These are phyloP conservation scores for Poecile montanus DNA, from an alignment of 2,797 vertebrate species.

Conservation along the genomic window DNA sequence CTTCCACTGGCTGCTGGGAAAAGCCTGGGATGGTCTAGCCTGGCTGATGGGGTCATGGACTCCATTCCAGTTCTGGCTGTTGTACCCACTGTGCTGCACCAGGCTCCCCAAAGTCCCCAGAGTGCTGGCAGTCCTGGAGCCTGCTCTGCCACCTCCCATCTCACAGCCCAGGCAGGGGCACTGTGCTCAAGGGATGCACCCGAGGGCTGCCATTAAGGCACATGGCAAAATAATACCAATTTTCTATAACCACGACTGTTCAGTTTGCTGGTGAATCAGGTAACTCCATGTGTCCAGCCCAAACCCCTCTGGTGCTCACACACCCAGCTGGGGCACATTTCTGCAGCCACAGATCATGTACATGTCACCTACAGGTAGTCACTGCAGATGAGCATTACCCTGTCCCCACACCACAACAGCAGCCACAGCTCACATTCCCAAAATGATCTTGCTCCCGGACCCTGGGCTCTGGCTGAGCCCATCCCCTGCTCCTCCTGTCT, in stretches of 20 bases:
- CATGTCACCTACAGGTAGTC: fast-evolving
- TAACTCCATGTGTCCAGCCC: fast-evolving
- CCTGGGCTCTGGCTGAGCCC: not conserved
- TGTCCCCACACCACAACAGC: not conserved
- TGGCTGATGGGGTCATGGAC: fast-evolving
- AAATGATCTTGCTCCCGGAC: fast-evolving
- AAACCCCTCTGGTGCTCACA: not conserved
- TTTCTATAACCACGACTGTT: not conserved
- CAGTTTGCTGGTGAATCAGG: fast-evolving
- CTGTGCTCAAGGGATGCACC: not conserved
- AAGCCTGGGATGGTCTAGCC: not conserved
- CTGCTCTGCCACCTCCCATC: not conserved
- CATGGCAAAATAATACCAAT: fast-evolving
- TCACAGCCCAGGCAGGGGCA: not conserved
- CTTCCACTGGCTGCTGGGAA: not conserved
- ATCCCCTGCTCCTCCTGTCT: not conserved
- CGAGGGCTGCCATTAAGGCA: not conserved
- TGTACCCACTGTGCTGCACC: fast-evolving
- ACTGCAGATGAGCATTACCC: not conserved
- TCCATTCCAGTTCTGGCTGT: not conserved
- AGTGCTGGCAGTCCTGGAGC: not conserved
- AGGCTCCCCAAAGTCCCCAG: not conserved
- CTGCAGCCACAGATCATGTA: not conserved
- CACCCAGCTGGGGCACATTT: not conserved
- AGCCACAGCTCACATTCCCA: not conserved